Evolutionary conservation across 1,140 invertebrate genomes (phyloP).

Genomic region (Drosophila ironensis): DNA sequence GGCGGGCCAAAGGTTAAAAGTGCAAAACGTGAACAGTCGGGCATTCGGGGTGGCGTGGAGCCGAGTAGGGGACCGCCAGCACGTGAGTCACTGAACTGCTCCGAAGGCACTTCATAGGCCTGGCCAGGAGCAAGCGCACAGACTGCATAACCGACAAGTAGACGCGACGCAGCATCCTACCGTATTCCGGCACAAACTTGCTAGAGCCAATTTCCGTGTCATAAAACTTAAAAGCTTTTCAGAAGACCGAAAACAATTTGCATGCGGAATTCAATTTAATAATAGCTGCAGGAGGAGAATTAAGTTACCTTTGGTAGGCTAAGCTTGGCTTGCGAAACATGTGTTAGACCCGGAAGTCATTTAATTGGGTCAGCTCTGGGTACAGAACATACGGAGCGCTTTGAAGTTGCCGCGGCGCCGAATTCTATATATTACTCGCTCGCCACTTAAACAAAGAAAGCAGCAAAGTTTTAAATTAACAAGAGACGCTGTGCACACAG

Average conservation of each 20-base stretch:
- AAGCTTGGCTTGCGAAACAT: constrained; percentile 27
- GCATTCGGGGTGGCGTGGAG: not conserved
- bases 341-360: constrained; percentile 22
- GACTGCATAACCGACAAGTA: too few species aligned
- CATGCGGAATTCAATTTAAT: constrained; percentile 77
- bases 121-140: not conserved
- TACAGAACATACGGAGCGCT: constrained; percentile 8
- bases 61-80: not conserved
- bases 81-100: constrained; percentile 33
- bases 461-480: constrained; percentile 70
- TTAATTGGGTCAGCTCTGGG: constrained; percentile 63
- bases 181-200: constrained; percentile 41
- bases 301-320: not conserved
- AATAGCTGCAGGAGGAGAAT: constrained; percentile 46
- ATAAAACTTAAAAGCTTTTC: constrained; percentile 80
- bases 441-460: constrained; percentile 50
- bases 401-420: constrained; percentile 5
- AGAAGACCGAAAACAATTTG: constrained; percentile 70
- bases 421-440: constrained; percentile 73
- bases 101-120: not conserved
- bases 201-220: constrained; percentile 76
- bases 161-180: not conserved
- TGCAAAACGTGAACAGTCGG: constrained; percentile 31
- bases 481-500: constrained; percentile 58
- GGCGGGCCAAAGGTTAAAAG: constrained; percentile 41